Conservation (phyloP, 2,888 invertebrate genomes). For the Synergus umbraculus region DNA sequence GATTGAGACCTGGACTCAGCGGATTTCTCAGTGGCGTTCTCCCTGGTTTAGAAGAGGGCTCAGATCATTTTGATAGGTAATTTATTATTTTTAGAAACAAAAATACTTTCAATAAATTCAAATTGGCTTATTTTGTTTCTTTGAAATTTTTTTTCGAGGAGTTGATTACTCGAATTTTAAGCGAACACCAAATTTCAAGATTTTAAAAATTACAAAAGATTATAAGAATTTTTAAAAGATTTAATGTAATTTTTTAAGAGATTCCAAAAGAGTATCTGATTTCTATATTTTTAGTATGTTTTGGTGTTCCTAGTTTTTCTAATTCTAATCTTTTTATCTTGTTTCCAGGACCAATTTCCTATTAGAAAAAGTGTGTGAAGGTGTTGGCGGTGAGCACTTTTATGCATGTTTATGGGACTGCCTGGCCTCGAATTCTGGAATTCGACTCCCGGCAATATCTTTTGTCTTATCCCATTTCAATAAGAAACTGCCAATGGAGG, state of each 20-base stretch:
- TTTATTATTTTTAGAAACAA: background rate
- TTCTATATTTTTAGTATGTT: background rate
- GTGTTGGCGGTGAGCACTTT: constrained; percentile 88
- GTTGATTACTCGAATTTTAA: too few species aligned
- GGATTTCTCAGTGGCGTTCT: constrained; percentile 93
- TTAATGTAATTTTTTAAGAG: background rate
- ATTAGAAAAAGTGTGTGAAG: constrained; percentile 85
- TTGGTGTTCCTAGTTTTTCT: background rate
- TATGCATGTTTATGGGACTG: constrained; percentile 94
- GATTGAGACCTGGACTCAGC: constrained; percentile 88
- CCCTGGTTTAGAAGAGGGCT: constrained; percentile 91
- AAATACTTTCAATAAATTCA: too few species aligned
- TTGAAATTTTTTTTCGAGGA: too few species aligned
- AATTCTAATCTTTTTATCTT: constrained; percentile 41
- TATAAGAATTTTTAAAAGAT: too few species aligned
- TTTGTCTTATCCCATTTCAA: constrained; percentile 90
- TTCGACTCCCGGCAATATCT: constrained; percentile 89
- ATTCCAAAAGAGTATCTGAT: background rate
- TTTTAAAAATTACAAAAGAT: too few species aligned
- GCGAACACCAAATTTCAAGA: too few species aligned
- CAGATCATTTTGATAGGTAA: constrained; percentile 89
- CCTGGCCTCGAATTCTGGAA: constrained; percentile 87
- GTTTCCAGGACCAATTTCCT: constrained; percentile 81
- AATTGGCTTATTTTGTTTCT: too few species aligned
- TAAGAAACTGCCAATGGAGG: constrained; percentile 87